Evolutionary conservation across 1,140 invertebrate genomes (phyloP).

Genomic region (Drosophila albomicans): DNA sequence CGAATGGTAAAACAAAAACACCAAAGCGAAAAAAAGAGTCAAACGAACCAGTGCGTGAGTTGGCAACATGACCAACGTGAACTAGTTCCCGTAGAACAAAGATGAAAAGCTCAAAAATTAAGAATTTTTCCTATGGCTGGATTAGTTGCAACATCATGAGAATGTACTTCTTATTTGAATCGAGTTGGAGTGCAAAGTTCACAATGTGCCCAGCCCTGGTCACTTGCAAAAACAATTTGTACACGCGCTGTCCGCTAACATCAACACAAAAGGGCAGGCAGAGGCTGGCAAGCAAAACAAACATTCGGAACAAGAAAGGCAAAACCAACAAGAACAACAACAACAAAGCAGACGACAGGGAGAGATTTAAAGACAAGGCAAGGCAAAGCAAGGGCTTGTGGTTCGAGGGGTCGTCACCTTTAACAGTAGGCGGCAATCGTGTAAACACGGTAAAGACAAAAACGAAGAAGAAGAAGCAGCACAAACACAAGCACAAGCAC

Average conservation of each 20-base stretch:
- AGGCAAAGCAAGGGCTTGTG: constrained; percentile 39
- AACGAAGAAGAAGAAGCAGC: constrained; percentile 27
- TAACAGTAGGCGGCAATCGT: constrained; percentile 74
- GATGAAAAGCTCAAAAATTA: background rate
- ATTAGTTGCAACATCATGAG: background rate
- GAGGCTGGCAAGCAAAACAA: constrained; percentile 43
- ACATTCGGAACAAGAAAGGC: constrained; percentile 41
- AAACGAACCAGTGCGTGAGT: constrained; percentile 36
- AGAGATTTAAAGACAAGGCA: constrained; percentile 3
- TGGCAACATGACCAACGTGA: constrained; percentile 30
- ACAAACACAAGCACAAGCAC: background rate
- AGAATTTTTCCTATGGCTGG: background rate
- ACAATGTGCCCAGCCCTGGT: constrained; percentile 52
- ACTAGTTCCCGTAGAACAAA: constrained; percentile 42
- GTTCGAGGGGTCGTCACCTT: constrained; percentile 70
- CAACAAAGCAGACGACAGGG: background rate
- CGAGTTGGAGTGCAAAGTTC: background rate
- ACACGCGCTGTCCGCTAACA: constrained; percentile 40
- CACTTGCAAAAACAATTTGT: constrained; percentile 64
- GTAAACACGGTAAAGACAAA: constrained; percentile 66
- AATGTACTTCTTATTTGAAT: constrained; percentile 15
- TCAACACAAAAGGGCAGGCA: constrained; percentile 33
- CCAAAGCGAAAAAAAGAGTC: constrained; percentile 38
- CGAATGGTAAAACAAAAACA: constrained; percentile 72
- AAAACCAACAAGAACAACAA: constrained; percentile 19